phyloP scores from a whole-genome alignment of 2,888 invertebrate species.

The Sarcophaga rosellei region DNA sequence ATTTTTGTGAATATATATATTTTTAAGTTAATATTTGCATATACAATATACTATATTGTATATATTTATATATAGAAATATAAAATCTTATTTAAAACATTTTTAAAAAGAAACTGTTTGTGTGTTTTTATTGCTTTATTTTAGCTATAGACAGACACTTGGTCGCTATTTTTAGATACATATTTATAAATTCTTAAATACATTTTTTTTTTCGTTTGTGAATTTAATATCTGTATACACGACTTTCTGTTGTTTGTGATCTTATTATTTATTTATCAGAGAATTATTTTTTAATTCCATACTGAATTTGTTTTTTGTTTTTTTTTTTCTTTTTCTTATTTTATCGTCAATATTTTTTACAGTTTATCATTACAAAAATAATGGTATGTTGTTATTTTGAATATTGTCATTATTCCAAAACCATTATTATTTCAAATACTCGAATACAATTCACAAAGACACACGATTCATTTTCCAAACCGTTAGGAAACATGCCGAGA shows the following conservation, averaged over 20 bases:
- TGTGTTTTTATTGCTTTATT: not conserved
- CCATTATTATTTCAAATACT: not conserved
- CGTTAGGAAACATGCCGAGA: constrained; percentile 13
- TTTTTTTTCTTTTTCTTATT: not conserved
- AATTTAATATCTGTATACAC: not conserved
- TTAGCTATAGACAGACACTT: not conserved
- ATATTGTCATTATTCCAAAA: not conserved
- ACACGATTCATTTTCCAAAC: constrained; percentile 10
- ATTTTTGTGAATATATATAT: not conserved
- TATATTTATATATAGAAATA: constrained; percentile 15
- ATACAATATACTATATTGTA: constrained; percentile 11
- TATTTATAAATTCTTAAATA: not conserved
- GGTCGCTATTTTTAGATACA: constrained; percentile 9
- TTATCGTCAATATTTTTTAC: not conserved
- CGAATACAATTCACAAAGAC: not conserved
- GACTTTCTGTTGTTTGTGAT: not conserved
- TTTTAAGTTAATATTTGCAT: not conserved
- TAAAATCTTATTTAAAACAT: not conserved
- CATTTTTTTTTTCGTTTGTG: not conserved
- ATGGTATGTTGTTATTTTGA: not conserved
- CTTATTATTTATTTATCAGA: not conserved
- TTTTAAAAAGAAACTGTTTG: not conserved
- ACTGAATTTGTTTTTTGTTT: not conserved
- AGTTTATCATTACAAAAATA: not conserved
- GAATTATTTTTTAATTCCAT: not conserved